Percentiles rank a stretch among this genome's conserved stretches.
Evolutionary conservation across 2,888 invertebrate species (phyloP).

Genomic region (Tuta absoluta): DNA sequence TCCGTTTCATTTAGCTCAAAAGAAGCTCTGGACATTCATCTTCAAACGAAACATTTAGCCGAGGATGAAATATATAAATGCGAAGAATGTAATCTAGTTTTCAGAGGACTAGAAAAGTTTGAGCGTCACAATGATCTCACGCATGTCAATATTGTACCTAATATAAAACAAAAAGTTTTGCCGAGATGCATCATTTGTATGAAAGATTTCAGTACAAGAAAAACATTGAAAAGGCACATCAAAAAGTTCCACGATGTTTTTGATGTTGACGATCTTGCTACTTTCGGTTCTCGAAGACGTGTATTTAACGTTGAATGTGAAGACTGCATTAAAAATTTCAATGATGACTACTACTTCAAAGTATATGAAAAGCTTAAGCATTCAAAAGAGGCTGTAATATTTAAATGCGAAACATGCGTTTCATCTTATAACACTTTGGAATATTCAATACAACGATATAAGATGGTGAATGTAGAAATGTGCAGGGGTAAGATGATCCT

Average conservation of each 20-base stretch:
- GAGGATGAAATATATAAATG: constrained; percentile 69
- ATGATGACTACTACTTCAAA: constrained; percentile 48
- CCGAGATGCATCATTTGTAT: constrained; percentile 65
- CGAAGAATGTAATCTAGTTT: constrained; percentile 62
- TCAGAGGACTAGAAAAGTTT: constrained; percentile 62
- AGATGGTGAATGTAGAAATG: constrained; percentile 41
- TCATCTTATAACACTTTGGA: constrained; percentile 55
- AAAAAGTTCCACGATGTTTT: constrained; percentile 66
- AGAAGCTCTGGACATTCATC: constrained; percentile 56
- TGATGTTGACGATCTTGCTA: constrained; percentile 58
- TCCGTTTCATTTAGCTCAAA: constrained; percentile 61
- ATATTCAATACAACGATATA: constrained; percentile 57
- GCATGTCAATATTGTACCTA: constrained; percentile 45
- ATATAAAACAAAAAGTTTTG: constrained; percentile 46
- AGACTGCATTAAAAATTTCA: constrained; percentile 59
- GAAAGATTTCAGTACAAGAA: constrained; percentile 69
- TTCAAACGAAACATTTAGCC: constrained; percentile 60
- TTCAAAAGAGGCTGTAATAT: constrained; percentile 50
- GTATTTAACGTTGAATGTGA: constrained; percentile 56
- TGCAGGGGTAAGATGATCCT: constrained; percentile 56
- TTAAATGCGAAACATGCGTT: constrained; percentile 55
- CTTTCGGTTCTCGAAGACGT: constrained; percentile 48
- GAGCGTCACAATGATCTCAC: constrained; percentile 55
- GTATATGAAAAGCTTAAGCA: constrained; percentile 53
- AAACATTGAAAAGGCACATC: constrained; percentile 66